A percentile compares a stretch with the other conserved stretches of the same genome.
These are phyloP conservation scores for Rhagophthalmus giganteus DNA, from an alignment of 2,888 invertebrate species.

Conservation along the genomic window DNA sequence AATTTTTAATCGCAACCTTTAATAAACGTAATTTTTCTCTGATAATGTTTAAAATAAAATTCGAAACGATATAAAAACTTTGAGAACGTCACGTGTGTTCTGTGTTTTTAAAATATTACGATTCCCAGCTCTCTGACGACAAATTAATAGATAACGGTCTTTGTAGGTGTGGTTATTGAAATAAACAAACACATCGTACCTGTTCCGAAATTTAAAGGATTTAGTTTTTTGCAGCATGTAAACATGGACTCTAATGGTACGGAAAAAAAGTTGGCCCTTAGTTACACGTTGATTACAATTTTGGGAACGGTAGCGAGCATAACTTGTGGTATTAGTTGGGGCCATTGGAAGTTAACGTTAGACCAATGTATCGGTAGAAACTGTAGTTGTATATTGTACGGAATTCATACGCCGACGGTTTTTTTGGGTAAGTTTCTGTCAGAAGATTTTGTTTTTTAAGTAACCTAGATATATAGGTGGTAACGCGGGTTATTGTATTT, in stretches of 20 bases:
- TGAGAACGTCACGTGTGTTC: too few relatives aligned
- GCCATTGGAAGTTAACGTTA: constrained; percentile 69
- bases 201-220: too few relatives aligned
- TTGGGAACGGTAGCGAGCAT: constrained; percentile 51
- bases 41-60: too few relatives aligned
- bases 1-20: too few relatives aligned
- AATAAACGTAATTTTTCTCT: too few relatives aligned
- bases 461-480: constrained; percentile 60
- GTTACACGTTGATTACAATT: constrained; percentile 44
- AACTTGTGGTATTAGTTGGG: constrained; percentile 65
- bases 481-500: constrained; percentile 66
- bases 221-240: not conserved
- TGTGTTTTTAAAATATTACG: too few relatives aligned
- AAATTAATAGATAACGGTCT: not conserved
- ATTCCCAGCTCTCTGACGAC: not conserved
- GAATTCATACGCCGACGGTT: constrained; percentile 62
- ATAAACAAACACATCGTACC: too few relatives aligned
- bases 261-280: constrained; percentile 47
- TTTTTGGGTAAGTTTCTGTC: constrained; percentile 57
- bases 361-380: constrained; percentile 69
- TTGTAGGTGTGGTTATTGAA: not conserved
- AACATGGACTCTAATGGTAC: constrained; percentile 45
- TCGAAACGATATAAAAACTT: too few relatives aligned
- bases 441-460: too few relatives aligned
- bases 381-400: constrained; percentile 72